phyloP scores from a whole-genome alignment of 2,888 invertebrate genomes.

The Achlya flavicornis region DNA sequence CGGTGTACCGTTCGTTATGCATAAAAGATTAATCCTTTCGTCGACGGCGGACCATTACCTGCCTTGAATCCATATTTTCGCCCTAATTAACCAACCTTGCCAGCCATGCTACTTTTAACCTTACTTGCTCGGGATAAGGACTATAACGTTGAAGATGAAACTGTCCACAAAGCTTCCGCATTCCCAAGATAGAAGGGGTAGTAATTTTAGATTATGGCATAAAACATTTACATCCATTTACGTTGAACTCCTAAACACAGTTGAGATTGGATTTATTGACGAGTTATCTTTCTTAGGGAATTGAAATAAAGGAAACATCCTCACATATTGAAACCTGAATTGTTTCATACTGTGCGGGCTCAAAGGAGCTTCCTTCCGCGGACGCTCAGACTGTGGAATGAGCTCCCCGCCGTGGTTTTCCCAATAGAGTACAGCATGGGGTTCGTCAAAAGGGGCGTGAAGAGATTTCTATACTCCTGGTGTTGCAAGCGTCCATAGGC shows the following conservation, averaged over 20 bases:
- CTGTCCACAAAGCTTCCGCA: slow-evolving; percentile 10
- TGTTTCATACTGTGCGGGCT: no score
- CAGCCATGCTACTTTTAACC: slow-evolving; percentile 2
- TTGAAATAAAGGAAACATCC: background rate
- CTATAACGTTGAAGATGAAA: background rate
- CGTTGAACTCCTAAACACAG: slow-evolving; percentile 9
- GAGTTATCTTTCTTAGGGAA: background rate
- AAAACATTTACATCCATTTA: slow-evolving; percentile 5
- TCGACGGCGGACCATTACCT: slow-evolving; percentile 25
- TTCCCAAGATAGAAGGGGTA: slow-evolving; percentile 3
- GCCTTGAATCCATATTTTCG: slow-evolving; percentile 32
- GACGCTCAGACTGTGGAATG: no score
- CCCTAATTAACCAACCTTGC: slow-evolving; percentile 26
- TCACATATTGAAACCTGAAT: no score
- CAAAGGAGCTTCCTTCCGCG: no score
- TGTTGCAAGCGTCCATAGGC: no score
- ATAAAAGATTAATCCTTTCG: slow-evolving; percentile 26
- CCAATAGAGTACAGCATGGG: no score
- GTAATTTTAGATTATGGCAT: slow-evolving; percentile 11
- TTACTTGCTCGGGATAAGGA: background rate
- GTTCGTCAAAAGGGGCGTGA: no score
- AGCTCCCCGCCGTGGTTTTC: no score
- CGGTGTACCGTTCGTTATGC: slow-evolving; percentile 7
- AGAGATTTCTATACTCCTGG: no score
- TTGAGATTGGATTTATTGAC: slow-evolving; percentile 9